These are phyloP conservation scores for Schizopygopsis pylzovi DNA, from an alignment of 2,797 vertebrate species.

Conservation along the genomic window DNA sequence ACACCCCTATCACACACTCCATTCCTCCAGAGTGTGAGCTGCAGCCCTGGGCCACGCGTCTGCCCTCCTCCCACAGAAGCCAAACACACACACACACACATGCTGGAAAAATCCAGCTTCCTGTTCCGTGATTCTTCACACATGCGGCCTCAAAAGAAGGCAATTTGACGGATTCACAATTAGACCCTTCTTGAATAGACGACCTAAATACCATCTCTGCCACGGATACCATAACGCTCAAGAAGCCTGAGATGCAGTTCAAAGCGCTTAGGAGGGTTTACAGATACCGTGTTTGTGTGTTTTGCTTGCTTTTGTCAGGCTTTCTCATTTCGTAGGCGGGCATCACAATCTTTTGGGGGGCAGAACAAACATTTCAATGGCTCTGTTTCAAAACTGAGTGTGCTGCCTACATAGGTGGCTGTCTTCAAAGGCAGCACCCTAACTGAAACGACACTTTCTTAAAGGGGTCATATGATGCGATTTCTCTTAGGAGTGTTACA, in stretches of 20 bases:
- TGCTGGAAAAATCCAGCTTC: conserved; percentile 1
- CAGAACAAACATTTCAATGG: conserved; percentile 14
- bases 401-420: conserved; percentile 9
- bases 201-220: conserved; percentile 58
- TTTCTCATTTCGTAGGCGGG: conserved; percentile 7
- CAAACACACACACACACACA: conserved; percentile 22
- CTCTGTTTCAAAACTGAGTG: conserved; percentile 7
- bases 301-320: conserved; percentile 21
- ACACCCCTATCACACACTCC: conserved; percentile 45
- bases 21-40: conserved; percentile 41
- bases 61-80: conserved; percentile 17
- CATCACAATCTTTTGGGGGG: not conserved
- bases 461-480: too few relatives aligned
- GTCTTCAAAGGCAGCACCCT: not conserved
- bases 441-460: not conserved
- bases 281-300: conserved; percentile 1
- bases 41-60: conserved; percentile 30
- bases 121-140: conserved; percentile 43
- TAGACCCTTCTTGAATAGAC: conserved; percentile 57
- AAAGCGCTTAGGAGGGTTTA: conserved; percentile 37
- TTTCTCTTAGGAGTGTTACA: too few relatives aligned
- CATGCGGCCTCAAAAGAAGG: conserved; percentile 47
- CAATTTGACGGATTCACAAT: conserved; percentile 57
- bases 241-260: conserved; percentile 31
- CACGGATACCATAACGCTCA: conserved; percentile 43